Evolutionary conservation across 1,140 invertebrate genomes (phyloP).

Genomic region (Monochamus saltuarius): DNA sequence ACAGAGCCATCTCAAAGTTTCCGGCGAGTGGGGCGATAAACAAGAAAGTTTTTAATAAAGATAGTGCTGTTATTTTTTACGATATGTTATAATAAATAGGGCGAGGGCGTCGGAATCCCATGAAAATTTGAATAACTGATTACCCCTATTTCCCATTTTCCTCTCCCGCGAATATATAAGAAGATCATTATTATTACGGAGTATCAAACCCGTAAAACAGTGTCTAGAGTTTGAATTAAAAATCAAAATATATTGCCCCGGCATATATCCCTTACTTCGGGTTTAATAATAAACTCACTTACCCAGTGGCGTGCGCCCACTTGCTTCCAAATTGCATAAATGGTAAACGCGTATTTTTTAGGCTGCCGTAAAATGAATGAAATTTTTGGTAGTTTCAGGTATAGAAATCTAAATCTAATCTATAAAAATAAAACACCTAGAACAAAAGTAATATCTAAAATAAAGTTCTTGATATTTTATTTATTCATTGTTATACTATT

Average conservation of each 20-base stretch:
- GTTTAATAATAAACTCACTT: conserved; percentile 39
- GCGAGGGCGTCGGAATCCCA: conserved; percentile 11
- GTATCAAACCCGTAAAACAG: conserved; percentile 47
- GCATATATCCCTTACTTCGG: conserved; percentile 40
- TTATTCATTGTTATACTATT: too few species aligned
- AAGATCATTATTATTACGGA: conserved; percentile 43
- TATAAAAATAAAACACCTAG: too few species aligned
- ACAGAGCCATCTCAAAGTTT: too few species aligned
- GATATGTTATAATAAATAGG: conserved; percentile 23
- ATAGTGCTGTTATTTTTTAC: conserved; percentile 24
- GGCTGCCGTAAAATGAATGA: too few species aligned
- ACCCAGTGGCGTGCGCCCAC: conserved; percentile 24
- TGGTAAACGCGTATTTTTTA: too few species aligned
- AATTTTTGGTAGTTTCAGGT: too few species aligned
- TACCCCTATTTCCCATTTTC: conserved; percentile 17
- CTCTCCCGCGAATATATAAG: conserved; percentile 20
- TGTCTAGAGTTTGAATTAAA: conserved; percentile 49
- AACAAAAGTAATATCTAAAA: too few species aligned
- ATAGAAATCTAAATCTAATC: too few species aligned
- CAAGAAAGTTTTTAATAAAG: conserved; percentile 21
- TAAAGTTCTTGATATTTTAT: too few species aligned
- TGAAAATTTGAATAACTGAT: conserved; percentile 27
- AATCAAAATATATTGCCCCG: conserved; percentile 50
- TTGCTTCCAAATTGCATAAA: background rate
- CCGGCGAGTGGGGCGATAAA: background rate